phyloP scores from a whole-genome alignment of 2,888 invertebrate species.

The Thumatha senex region DNA sequence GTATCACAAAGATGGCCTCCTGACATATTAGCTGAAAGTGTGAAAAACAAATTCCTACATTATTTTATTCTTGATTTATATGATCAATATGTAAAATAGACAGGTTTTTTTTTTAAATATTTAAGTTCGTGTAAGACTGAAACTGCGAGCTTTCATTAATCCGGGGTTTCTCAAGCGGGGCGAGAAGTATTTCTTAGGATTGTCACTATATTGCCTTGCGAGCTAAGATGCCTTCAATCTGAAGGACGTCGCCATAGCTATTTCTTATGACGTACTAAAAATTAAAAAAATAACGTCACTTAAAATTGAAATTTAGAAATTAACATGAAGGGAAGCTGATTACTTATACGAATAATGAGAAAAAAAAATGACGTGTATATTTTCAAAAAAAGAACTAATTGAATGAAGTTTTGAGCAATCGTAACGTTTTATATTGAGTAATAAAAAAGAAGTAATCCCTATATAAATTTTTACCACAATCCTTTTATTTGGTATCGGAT shows the following conservation, averaged over 20 bases:
- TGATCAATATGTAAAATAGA: slow-evolving; percentile 34
- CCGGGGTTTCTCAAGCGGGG: not conserved
- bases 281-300: too few relatives aligned
- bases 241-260: too few relatives aligned
- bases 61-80: slow-evolving; percentile 30
- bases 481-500: too few relatives aligned
- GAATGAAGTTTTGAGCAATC: slow-evolving; percentile 12
- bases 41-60: slow-evolving; percentile 30
- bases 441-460: not conserved
- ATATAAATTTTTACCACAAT: not conserved
- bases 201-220: too few relatives aligned
- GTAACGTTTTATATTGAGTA: slow-evolving; percentile 15
- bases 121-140: slow-evolving; percentile 56
- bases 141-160: slow-evolving; percentile 37
- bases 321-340: slow-evolving; percentile 15
- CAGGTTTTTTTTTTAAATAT: slow-evolving; percentile 33
- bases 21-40: not conserved
- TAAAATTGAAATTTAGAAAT: not conserved
- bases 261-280: too few relatives aligned
- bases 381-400: slow-evolving; percentile 27
- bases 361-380: slow-evolving; percentile 31
- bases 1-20: not conserved
- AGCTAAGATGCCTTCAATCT: too few relatives aligned
- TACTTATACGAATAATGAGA: slow-evolving; percentile 30
- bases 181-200: too few relatives aligned